Evolutionary conservation across 1,140 invertebrate genomes (phyloP).

Genomic region (Scaptodrosophila lebanonensis): DNA sequence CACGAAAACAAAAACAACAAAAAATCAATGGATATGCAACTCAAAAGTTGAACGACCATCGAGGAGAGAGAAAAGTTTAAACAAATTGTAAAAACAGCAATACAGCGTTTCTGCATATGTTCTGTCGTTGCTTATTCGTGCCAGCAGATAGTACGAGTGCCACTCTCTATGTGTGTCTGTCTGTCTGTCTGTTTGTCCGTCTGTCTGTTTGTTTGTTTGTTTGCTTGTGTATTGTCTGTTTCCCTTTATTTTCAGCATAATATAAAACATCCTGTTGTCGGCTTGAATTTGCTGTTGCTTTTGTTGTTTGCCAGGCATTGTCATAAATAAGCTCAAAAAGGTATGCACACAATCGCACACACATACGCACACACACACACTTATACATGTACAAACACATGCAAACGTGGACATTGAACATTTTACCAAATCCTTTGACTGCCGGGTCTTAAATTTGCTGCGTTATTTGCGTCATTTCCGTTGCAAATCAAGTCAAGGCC

Average conservation of each 20-base stretch:
- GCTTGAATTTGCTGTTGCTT: constrained; percentile 31
- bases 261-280: constrained; percentile 71
- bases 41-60: not conserved
- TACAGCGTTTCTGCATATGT: constrained; percentile 6
- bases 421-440: too few relatives aligned
- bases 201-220: constrained; percentile 12
- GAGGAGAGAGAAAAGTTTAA: constrained; percentile 24
- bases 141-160: constrained; percentile 39
- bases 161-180: constrained; percentile 23
- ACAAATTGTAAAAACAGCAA: constrained; percentile 49
- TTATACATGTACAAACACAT: not conserved
- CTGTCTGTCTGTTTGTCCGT: constrained; percentile 5
- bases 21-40: not conserved
- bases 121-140: too few relatives aligned
- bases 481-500: constrained; percentile 59
- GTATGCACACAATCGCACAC: constrained; percentile 28
- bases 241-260: constrained; percentile 55
- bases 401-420: too few relatives aligned
- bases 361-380: not conserved
- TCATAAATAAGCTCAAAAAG: constrained; percentile 55
- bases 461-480: constrained; percentile 72
- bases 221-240: too few relatives aligned
- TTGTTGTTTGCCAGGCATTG: constrained; percentile 15
- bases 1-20: constrained; percentile 34
- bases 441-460: constrained; percentile 72